Evolutionary conservation across 1,140 invertebrate genomes (phyloP).

Genomic region (Zophobas morio): DNA sequence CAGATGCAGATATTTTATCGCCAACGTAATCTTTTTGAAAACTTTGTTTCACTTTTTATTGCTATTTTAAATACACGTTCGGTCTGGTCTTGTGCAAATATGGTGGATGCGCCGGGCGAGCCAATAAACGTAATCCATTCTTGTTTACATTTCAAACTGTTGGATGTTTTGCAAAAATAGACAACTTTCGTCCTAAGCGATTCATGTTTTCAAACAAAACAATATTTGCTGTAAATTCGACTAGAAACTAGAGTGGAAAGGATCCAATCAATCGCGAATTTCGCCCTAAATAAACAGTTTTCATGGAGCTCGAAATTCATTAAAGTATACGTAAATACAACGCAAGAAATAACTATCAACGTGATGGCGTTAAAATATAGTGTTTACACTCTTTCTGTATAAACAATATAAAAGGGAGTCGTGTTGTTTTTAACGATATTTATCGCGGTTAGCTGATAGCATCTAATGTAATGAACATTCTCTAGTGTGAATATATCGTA

Average conservation of each 20-base stretch:
- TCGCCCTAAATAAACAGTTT: slow-evolving; percentile 3
- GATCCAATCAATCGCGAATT: not conserved
- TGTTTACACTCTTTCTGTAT: too few relatives aligned
- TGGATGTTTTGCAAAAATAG: not conserved
- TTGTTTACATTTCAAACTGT: too few relatives aligned
- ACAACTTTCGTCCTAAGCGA: not conserved
- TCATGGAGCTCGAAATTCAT: not conserved
- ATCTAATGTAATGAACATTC: not conserved
- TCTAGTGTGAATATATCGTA: not conserved
- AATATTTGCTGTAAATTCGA: not conserved
- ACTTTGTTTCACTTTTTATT: too few relatives aligned
- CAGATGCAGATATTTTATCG: too few relatives aligned
- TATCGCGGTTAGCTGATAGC: slow-evolving; percentile 1
- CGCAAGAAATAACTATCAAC: not conserved
- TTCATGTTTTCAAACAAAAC: not conserved
- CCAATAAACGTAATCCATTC: too few relatives aligned
- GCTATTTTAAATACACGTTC: too few relatives aligned
- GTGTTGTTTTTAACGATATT: not conserved
- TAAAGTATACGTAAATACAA: not conserved
- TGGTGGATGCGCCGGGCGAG: too few relatives aligned
- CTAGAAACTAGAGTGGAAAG: not conserved
- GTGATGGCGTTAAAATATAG: too few relatives aligned
- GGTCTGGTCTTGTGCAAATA: too few relatives aligned
- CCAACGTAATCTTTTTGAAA: too few relatives aligned
- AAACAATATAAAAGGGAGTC: not conserved